Conservation (phyloP, 2,888 invertebrate species). For the Enchytraeus crypticus region DNA sequence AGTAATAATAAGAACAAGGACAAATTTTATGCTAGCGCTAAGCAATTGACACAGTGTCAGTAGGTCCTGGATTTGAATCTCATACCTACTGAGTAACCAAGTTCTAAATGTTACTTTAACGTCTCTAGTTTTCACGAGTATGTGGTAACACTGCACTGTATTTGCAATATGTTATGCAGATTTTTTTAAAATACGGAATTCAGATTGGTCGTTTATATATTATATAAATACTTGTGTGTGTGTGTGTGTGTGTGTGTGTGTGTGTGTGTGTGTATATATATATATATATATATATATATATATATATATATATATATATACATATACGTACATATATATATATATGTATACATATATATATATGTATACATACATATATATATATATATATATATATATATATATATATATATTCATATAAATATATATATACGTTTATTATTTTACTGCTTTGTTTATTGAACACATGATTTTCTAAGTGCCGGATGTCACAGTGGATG, state of each 20-base stretch:
- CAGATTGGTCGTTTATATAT: neutral
- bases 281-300: neutral
- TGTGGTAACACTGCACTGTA: too few species aligned
- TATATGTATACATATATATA: neutral
- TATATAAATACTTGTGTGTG: neutral
- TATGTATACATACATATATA: too few species aligned
- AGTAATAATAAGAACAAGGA: too few species aligned
- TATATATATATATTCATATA: too few species aligned
- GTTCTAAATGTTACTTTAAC: neutral
- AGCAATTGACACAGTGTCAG: neutral
- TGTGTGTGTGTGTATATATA: neutral
- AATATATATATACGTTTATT: too few species aligned
- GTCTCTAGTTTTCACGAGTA: neutral
- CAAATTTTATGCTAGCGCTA: neutral
- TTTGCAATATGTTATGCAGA: too few species aligned
- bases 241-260: neutral
- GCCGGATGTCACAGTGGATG: too few species aligned
- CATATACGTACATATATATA: neutral
- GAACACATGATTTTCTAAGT: too few species aligned
- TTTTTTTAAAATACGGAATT: too few species aligned
- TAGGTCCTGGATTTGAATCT: neutral
- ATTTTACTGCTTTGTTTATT: too few species aligned
- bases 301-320: neutral
- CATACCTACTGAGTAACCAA: neutral
- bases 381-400: neutral